Evolutionary conservation across 2,797 vertebrate genomes (phyloP).

Genomic region (Enteromius anoplus): DNA sequence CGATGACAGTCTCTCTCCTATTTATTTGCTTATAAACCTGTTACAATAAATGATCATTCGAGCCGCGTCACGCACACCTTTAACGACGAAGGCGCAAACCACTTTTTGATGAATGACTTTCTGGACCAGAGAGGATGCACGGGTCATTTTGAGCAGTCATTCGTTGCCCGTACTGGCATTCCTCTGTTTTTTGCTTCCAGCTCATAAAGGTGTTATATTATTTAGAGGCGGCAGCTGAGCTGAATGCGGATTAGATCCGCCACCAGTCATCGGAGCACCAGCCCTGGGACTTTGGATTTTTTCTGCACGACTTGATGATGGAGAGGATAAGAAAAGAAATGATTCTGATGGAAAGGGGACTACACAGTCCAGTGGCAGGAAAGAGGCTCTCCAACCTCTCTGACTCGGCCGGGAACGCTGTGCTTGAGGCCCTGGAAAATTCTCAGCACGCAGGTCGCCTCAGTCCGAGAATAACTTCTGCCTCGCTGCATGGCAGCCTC

Average conservation of each 20-base stretch:
- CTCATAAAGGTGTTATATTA: slow-evolving; percentile 89
- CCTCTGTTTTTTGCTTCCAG: slow-evolving; percentile 87
- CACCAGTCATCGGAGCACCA: slow-evolving; percentile 89
- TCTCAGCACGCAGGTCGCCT: slow-evolving; percentile 95
- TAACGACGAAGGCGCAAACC: slow-evolving; percentile 89
- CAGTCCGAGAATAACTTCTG: slow-evolving; percentile 94
- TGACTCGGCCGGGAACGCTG: slow-evolving; percentile 92
- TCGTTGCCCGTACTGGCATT: slow-evolving; percentile 90
- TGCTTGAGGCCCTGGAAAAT: slow-evolving; percentile 99
- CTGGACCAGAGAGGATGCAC: slow-evolving; percentile 91
- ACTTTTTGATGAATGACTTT: slow-evolving; percentile 99
- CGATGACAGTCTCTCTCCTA: slow-evolving; percentile 96
- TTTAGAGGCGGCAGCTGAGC: slow-evolving; percentile 87
- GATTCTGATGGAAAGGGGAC: slow-evolving; percentile 99
- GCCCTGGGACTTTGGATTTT: slow-evolving; percentile 83
- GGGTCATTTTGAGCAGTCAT: slow-evolving; percentile 95
- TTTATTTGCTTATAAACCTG: slow-evolving; percentile 99
- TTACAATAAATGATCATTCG: slow-evolving; percentile 99
- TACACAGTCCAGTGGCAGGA: slow-evolving; percentile 93
- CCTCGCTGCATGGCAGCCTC: slow-evolving; percentile 90
- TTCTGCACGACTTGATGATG: slow-evolving; percentile 92
- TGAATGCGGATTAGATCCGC: slow-evolving; percentile 95
- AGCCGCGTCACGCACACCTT: slow-evolving; percentile 96
- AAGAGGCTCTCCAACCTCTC: slow-evolving; percentile 91
- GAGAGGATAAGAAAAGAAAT: slow-evolving; percentile 99